phyloP scores from a whole-genome alignment of 2,113 vertebrate genomes.

The Macrotis lagotis region DNA sequence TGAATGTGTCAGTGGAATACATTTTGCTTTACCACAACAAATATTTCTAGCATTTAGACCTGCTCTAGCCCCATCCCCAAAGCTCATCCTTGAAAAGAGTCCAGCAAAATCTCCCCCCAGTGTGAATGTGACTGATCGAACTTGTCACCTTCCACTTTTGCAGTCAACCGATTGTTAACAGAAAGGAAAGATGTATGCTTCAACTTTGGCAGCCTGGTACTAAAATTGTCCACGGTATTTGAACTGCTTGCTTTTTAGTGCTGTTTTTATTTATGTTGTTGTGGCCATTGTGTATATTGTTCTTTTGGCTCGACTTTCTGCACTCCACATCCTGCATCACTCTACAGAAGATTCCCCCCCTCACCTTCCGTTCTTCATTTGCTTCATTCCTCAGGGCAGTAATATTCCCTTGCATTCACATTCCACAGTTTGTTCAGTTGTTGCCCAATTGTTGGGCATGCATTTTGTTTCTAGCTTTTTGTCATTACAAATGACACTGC shows the following conservation, averaged over 20 bases:
- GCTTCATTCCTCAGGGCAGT: not conserved
- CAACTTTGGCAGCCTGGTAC: not conserved
- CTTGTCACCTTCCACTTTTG: not conserved
- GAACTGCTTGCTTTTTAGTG: not conserved
- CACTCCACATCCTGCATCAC: not conserved
- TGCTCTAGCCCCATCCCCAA: not conserved
- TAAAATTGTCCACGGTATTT: not conserved
- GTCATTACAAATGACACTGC: not conserved
- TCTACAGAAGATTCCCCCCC: not conserved
- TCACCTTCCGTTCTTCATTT: not conserved
- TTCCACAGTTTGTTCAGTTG: not conserved
- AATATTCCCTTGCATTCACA: not conserved
- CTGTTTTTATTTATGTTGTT: not conserved
- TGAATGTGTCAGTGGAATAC: not conserved
- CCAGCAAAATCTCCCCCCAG: not conserved
- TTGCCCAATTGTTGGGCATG: not conserved
- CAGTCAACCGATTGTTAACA: not conserved
- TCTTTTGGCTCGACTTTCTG: not conserved
- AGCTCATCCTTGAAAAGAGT: not conserved
- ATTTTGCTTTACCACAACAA: not conserved
- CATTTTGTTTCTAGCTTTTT: not conserved
- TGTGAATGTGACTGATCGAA: not conserved
- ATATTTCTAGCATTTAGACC: not conserved
- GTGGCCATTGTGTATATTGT: not conserved
- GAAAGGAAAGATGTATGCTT: not conserved